Conservation (phyloP, 1,140 invertebrate species). For the Zaprionus camerounensis region DNA sequence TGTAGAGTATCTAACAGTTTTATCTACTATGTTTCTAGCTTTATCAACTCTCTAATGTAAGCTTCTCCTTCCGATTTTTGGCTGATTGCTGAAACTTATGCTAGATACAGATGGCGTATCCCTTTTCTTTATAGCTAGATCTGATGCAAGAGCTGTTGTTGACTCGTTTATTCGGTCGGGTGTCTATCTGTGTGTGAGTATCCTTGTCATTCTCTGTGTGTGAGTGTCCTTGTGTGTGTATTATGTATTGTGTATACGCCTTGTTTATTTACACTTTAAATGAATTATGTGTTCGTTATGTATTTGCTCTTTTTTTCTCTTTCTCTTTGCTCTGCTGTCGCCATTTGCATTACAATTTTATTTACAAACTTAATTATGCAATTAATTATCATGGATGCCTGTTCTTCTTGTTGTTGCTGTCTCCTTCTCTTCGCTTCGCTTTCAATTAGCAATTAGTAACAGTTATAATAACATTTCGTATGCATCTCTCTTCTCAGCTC, state of each 20-base stretch:
- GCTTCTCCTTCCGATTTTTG: conserved; percentile 45
- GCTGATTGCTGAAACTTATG: conserved; percentile 58
- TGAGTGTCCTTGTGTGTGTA: conserved; percentile 40
- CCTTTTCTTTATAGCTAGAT: neutral
- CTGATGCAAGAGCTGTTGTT: conserved; percentile 40
- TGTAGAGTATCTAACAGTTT: neutral
- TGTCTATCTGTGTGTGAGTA: conserved; percentile 35
- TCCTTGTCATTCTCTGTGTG: conserved; percentile 17
- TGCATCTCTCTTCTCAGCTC: conserved; percentile 6
- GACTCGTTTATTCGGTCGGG: conserved; percentile 66
- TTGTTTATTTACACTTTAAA: conserved; percentile 71
- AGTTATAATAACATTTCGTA: conserved; percentile 63
- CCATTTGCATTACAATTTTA: conserved; percentile 74
- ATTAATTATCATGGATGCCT: conserved; percentile 62
- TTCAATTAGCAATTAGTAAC: conserved; percentile 75
- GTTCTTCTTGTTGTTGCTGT: conserved; percentile 34
- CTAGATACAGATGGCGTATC: conserved; percentile 19
- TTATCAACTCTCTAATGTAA: conserved; percentile 46
- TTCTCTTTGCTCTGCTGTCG: conserved; percentile 34
- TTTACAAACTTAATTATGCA: conserved; percentile 78
- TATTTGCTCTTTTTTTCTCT: conserved; percentile 27
- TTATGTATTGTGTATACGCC: conserved; percentile 47
- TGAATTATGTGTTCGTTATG: conserved; percentile 32
- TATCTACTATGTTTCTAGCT: conserved; percentile 16
- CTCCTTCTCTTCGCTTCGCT: conserved; percentile 8